Evolutionary conservation across 1,140 invertebrate genomes (phyloP), one percentile per base, ranked within the genome.

Genomic region (Diorhabda elongata): DNA sequence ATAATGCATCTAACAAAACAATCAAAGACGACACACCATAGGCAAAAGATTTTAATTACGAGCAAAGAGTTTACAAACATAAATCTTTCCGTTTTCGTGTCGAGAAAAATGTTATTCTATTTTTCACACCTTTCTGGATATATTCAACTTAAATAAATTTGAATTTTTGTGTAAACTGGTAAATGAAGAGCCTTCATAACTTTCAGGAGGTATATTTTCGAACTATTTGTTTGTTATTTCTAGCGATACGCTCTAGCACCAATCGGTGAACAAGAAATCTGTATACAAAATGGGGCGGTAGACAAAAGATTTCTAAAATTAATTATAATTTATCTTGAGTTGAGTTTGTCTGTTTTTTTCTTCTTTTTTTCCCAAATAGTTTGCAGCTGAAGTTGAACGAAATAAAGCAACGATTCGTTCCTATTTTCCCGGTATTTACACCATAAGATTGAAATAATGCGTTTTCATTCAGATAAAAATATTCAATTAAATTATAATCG

Each of bases 1-100:
- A 62, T 62, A 64, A 64, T 69, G 59, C 57, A 69, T 64, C 63
- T 60, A 69, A 65, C 68, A 59, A 69, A 69, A 69, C 68, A 69
- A 69, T 69, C 68, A 69, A 69, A 69, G 57, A 58, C 57, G 62
- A 58, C 63, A 58, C 57, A 58, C 42, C 61, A 11, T 11, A 64
- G 60, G 64, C 59, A 69, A 60, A 62, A 63, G 26, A 26, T 26
- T 26, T 26, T 26, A 26, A 26, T 26, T 26, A 26, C 26, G 26
- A 26, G 26, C 26, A 42, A 58, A 61, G 58, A 69, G 63, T 69
- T 69, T 69, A 69, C 64, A 58, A 8, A 59, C 42, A 64, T 69
- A 69, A 69, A 69, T 69, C 68, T 60, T 45, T 69, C 68, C 44
- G 62, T 69, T 26, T 61, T 59, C 57, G 11, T 64, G 58, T 69